Percentiles rank a stretch among this genome's conserved stretches.
These are phyloP conservation scores for Colaptes auratus DNA, from an alignment of 2,113 vertebrate genomes.

Conservation along the genomic window DNA sequence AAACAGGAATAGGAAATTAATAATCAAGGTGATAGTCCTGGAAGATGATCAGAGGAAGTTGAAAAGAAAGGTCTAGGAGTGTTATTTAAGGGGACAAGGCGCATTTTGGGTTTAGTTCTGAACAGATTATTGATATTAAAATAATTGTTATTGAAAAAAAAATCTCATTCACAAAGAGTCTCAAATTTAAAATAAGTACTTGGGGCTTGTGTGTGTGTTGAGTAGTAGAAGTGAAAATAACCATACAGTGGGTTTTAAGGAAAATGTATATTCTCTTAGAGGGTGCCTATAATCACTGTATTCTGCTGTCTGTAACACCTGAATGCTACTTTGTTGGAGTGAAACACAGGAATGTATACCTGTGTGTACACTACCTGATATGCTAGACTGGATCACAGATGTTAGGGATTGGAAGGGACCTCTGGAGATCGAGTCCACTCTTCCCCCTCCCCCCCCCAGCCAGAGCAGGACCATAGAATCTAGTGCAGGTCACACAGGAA, in stretches of 20 bases:
- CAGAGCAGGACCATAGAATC: too few relatives aligned
- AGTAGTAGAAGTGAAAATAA: background rate
- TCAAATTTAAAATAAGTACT: background rate
- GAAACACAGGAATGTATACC: background rate
- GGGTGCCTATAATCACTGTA: background rate
- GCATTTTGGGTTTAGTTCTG: background rate
- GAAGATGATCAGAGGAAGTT: background rate
- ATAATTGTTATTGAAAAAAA: background rate
- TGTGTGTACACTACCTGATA: background rate
- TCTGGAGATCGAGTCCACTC: too few relatives aligned
- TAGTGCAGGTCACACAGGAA: too few relatives aligned
- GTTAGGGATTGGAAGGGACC: too few relatives aligned
- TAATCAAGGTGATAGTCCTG: background rate
- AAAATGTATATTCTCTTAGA: background rate
- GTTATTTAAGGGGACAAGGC: background rate
- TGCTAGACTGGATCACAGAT: background rate
- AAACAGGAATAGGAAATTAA: background rate
- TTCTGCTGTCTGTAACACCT: background rate
- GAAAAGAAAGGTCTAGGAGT: background rate
- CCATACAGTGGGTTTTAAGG: background rate
- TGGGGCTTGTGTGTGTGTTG: background rate
- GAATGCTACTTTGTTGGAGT: background rate
- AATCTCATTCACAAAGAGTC: background rate
- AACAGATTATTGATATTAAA: background rate
- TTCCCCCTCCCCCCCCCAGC: too few relatives aligned